These are phyloP conservation scores for Chaetodon trifasciatus DNA, from an alignment of 2,797 vertebrate species.

Conservation along the genomic window DNA sequence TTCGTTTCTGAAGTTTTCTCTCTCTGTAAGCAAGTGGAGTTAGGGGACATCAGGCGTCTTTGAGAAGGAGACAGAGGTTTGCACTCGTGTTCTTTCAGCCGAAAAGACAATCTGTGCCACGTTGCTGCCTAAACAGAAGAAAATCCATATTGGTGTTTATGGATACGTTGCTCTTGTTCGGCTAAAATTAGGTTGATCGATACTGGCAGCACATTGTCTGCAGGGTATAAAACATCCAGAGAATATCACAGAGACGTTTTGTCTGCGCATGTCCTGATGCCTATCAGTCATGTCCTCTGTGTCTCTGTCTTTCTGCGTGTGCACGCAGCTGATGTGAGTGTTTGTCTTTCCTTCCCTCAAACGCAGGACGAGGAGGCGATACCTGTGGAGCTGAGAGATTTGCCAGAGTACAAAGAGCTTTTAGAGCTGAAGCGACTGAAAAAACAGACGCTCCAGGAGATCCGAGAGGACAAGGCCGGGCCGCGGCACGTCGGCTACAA, in stretches of 20 bases:
- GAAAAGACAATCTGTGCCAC: conserved; percentile 23
- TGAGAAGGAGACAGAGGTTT: conserved; percentile 16
- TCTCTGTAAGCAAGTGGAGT: neutral
- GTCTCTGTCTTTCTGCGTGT: conserved; percentile 6
- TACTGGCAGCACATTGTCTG: conserved; percentile 18
- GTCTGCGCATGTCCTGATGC: conserved; percentile 4
- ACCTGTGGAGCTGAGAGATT: conserved; percentile 88
- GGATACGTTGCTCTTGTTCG: neutral
- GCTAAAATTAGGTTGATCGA: conserved; percentile 32
- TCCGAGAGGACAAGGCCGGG: conserved; percentile 91
- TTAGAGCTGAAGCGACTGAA: conserved; percentile 95
- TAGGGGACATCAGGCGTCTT: neutral
- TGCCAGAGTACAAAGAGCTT: conserved; percentile 97
- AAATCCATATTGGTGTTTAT: conserved; percentile 11
- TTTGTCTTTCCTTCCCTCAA: neutral
- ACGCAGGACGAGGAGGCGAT: conserved; percentile 94
- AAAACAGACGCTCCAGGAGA: conserved; percentile 93
- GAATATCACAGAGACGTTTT: conserved; percentile 18
- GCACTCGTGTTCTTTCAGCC: neutral
- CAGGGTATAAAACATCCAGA: conserved; percentile 3
- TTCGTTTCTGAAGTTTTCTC: neutral
- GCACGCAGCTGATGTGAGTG: conserved; percentile 10
- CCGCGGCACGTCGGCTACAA: conserved; percentile 94
- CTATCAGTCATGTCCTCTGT: conserved; percentile 1
- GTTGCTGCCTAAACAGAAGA: conserved; percentile 1